Conservation (phyloP, 2,888 invertebrate species). For the Sinotaia quadrata region DNA sequence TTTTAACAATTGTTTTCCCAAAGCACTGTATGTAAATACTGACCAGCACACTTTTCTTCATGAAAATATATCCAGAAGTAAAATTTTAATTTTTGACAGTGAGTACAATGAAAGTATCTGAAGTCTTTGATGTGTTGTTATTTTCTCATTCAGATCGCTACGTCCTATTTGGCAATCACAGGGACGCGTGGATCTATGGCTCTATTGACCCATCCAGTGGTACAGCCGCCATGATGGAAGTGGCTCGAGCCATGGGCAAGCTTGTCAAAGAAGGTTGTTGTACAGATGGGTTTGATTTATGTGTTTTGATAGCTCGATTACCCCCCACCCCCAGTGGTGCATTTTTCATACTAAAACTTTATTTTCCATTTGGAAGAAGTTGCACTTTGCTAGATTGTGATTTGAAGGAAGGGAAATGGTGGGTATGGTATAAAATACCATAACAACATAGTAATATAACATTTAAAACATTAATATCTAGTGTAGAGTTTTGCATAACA, state of each 20-base stretch:
- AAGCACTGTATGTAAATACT: too few relatives aligned
- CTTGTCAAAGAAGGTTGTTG: slow-evolving; percentile 57
- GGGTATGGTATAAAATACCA: too few relatives aligned
- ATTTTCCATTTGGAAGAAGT: too few relatives aligned
- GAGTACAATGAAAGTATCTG: not conserved
- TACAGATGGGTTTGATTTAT: not conserved
- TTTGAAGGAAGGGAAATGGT: too few relatives aligned
- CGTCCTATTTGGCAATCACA: slow-evolving; percentile 75
- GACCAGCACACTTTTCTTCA: not conserved
- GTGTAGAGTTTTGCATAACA: too few relatives aligned
- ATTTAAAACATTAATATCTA: too few relatives aligned
- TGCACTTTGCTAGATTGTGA: too few relatives aligned
- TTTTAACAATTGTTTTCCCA: too few relatives aligned
- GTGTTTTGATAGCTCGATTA: too few relatives aligned
- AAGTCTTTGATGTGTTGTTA: not conserved
- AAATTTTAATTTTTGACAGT: not conserved
- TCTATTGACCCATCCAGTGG: slow-evolving; percentile 74
- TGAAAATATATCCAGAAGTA: not conserved
- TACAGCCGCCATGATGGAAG: slow-evolving; percentile 74
- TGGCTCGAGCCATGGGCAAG: slow-evolving; percentile 69
- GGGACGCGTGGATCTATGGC: slow-evolving; percentile 75
- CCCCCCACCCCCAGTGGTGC: too few relatives aligned
- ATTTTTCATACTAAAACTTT: too few relatives aligned
- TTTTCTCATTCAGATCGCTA: slow-evolving; percentile 71
- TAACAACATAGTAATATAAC: too few relatives aligned